Base-by-base conservation (phyloP, 2,113 vertebrate genomes). In the Spea multiplicata region DNA sequence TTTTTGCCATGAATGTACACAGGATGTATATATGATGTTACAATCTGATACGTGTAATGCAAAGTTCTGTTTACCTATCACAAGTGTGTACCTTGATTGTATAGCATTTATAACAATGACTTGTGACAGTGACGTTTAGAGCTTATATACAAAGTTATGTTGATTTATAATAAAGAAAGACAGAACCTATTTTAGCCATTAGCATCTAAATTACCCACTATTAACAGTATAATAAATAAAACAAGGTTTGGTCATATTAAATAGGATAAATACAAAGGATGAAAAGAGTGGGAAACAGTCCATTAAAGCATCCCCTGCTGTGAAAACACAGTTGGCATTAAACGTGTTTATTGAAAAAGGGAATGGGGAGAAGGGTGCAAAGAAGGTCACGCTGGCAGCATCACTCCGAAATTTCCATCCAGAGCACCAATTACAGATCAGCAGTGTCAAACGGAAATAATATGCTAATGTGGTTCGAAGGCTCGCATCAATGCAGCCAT, bases 241-340 rank as follows among this genome's bases (percentile, higher is more conserved):
- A 17, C n/a, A 61, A 16, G 44, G 7, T 45, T 65, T 30, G 30
- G 30, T 30, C 4, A 79, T 79, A 50, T 17, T n/a, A 72, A 50
- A 67, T 4, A 57, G 74, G 44, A 30, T 44, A 55, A 8, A 7
- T 57, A 65, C 81, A 80, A 79, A 81, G 3, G 2, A 16, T 79
- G 76, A 78, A 74, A 55, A n/a, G 68, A 71, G 83, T 71, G 50
- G 72, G 52, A 3, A 66, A 46, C 46, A 78, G 82, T 82, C 68
- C 10, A 8, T 62, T 83, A 44, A 46, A 81, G 45, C 83, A 77
- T 83, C 70, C 77, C 77, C 68, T 71, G 62, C 64, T 73, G 71
- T 59, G 62, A 30, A 67, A 83, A 82, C 81, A 82, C n/a, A n/a
- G n/a, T 71, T 47, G 70, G 76, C n/a, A 76, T 62, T 80, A 81